Evolutionary conservation across 1,140 invertebrate genomes (phyloP), one percentile per base, ranked within the genome.

Genomic region (Drosophila fuyamai): DNA sequence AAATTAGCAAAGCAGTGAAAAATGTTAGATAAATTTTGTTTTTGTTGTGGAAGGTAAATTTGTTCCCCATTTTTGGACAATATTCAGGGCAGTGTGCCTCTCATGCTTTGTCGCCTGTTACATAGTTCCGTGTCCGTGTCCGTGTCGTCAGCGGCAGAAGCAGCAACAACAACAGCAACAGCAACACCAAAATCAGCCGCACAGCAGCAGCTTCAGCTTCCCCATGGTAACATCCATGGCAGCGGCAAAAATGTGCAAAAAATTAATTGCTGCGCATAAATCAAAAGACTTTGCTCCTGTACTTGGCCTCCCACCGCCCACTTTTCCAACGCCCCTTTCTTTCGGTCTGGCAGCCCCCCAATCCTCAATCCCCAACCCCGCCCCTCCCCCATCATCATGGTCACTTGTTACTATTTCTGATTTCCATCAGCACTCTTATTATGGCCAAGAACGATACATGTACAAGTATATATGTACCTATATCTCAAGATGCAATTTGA

Each of bases 181-280:
- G 43, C 51, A 41, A 9, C 60, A 47, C 38, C 47, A 54, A 70
- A 77, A 82, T 76, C 50, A 55, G 29, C 35, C 27, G 75, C 76
- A 53, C 65, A 59, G 27, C 43, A 66, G 46, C 65, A 63, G 56
- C 71, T 82, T 88, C 65, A 63, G 56, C 71, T 82, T 88, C 83
- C 76, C 83, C 83, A 65, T 81, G 75, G 75, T 59, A 76, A 79
- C 79, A 81, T 70, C 61, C 61, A 65, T 54, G 68, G 63, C 63
- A 74, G 56, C 43, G 8, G 50, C 54, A 63, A 66, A 88, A 86
- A 86, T 90, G 79, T 73, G 83, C 86, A 90, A 90, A 90, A 89
- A 90, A 90, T 90, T 90, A 90, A 90, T 90, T 90, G 86, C 82
- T 79, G 79, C 57, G 68, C 86, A 90, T 90, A 90, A 90, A 90